Percentiles rank a stretch among this genome's conserved stretches.
Evolutionary conservation across 2,797 vertebrate species (phyloP).

Genomic region (Chaenodraco wilsoni): DNA sequence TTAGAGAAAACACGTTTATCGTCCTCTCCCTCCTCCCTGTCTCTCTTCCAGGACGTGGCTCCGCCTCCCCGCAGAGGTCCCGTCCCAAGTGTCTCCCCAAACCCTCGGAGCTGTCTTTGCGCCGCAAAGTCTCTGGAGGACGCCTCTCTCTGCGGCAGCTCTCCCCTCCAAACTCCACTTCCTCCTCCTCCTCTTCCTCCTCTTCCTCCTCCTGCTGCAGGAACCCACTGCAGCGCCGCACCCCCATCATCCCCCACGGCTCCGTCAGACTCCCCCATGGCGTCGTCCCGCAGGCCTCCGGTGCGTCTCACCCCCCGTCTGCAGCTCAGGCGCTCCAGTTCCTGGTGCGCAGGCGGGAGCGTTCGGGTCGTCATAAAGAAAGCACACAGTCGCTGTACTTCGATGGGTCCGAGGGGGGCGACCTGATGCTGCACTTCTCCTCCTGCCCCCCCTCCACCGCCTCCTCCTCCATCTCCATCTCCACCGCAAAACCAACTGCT

Average conservation of each 20-base stretch:
- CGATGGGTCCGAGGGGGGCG: constrained; percentile 67
- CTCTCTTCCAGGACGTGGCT: constrained; percentile 67
- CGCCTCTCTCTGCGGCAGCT: constrained; percentile 36
- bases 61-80: constrained; percentile 41
- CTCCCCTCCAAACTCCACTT: constrained; percentile 58
- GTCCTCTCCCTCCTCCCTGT: constrained; percentile 27
- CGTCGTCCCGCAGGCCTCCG: constrained; percentile 56
- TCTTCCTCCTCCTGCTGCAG: constrained; percentile 66
- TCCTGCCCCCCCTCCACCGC: constrained; percentile 70
- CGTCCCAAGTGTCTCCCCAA: constrained; percentile 56
- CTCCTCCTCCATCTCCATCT: constrained; percentile 71
- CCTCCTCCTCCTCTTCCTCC: constrained; percentile 60
- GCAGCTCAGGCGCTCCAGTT: constrained; percentile 29
- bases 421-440: constrained; percentile 60
- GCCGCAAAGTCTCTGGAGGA: constrained; percentile 43
- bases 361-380: constrained; percentile 87
- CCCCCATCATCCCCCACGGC: constrained; percentile 89
- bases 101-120: constrained; percentile 59
- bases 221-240: constrained; percentile 85
- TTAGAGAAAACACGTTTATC: background rate
- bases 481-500: constrained; percentile 51
- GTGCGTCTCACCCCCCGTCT: background rate
- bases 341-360: constrained; percentile 80
- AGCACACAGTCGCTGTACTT: constrained; percentile 90
- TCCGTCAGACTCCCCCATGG: constrained; percentile 90